Conservation (phyloP, 2,113 vertebrate species). For the Ammospiza nelsoni region DNA sequence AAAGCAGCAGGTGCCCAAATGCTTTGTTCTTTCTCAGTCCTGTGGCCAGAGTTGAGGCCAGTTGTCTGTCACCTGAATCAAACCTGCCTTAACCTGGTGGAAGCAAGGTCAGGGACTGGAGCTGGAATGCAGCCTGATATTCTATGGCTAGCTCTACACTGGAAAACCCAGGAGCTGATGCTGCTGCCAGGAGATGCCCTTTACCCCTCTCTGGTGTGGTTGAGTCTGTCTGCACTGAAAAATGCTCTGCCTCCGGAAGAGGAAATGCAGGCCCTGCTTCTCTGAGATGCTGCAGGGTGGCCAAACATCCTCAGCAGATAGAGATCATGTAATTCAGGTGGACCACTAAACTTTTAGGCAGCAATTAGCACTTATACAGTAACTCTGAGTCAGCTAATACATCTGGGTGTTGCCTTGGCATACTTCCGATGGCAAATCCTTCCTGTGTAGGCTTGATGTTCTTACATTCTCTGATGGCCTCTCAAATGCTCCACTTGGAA, state of each 20-base stretch:
- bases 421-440: constrained; percentile 52
- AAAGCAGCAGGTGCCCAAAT: not conserved
- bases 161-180: not conserved
- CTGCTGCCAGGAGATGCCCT: not conserved
- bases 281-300: constrained; percentile 12
- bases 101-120: not conserved
- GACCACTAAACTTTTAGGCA: constrained; percentile 53
- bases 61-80: not conserved
- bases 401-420: constrained; percentile 40
- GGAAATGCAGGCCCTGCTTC: not conserved
- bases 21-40: not conserved
- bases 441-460: constrained; percentile 31
- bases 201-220: not conserved
- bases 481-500: not conserved
- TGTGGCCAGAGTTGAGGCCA: not conserved
- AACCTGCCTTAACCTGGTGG: not conserved
- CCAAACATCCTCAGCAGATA: constrained; percentile 51
- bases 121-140: not conserved
- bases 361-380: constrained; percentile 38
- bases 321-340: constrained; percentile 27
- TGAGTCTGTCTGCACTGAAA: not conserved
- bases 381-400: constrained; percentile 58
- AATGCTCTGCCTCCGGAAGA: not conserved
- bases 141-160: accelerated
- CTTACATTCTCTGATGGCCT: not conserved